These are phyloP conservation scores for Nomia melanderi DNA, from an alignment of 1,140 invertebrate genomes.

Conservation along the genomic window DNA sequence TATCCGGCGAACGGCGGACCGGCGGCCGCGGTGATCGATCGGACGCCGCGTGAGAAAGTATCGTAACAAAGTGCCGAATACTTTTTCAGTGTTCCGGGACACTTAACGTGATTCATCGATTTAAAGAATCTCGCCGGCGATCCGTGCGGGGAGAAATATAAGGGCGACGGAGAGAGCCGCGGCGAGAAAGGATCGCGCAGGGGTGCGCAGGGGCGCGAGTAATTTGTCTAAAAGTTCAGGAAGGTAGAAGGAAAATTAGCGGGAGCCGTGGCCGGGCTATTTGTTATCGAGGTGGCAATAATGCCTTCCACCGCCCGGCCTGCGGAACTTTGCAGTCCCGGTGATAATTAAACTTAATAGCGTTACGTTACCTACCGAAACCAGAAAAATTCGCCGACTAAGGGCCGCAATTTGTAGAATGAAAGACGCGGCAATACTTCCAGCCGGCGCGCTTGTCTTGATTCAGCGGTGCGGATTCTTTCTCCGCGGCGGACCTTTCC, in stretches of 20 bases:
- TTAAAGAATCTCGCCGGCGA: constrained; percentile 16
- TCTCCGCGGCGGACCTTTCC: not conserved
- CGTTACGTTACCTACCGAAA: not conserved
- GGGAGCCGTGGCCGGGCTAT: constrained; percentile 30
- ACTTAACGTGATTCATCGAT: constrained; percentile 21
- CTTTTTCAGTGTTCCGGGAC: not conserved
- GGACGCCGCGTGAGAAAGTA: not conserved
- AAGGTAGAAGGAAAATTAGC: constrained; percentile 50
- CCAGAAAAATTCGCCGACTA: not conserved
- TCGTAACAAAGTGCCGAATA: not conserved
- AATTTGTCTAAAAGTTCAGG: constrained; percentile 55
- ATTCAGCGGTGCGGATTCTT: not conserved
- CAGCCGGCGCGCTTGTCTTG: not conserved
- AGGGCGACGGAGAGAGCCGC: not conserved
- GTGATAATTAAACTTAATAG: constrained; percentile 38
- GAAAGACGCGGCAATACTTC: not conserved
- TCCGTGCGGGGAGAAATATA: constrained; percentile 7
- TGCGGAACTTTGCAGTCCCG: constrained; percentile 2
- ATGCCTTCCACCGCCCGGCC: not conserved
- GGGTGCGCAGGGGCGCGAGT: not conserved
- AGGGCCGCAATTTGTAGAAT: not conserved
- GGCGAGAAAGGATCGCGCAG: not conserved
- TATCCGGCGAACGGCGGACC: not conserved
- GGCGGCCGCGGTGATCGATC: not conserved
- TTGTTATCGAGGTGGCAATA: constrained; percentile 51